Base-by-base conservation (phyloP, 2,113 vertebrate species). In the Nestor notabilis region DNA sequence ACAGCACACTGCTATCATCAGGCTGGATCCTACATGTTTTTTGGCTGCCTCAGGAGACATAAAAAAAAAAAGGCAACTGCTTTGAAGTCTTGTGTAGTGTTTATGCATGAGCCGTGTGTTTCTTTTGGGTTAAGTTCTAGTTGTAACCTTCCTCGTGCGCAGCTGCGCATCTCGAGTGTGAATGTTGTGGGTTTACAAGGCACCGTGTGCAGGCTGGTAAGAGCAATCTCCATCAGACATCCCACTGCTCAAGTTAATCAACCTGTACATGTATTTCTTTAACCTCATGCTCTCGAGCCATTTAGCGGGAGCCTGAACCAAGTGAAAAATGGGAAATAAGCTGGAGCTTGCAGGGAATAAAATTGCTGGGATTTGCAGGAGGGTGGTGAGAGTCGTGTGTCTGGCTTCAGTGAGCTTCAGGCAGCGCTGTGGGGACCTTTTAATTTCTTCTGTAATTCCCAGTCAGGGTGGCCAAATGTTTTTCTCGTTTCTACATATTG, bases 401-500 rank as follows among this genome's bases (percentile, higher is more conserved):
- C 28, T 15, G 14, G 23, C 52, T 89, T 76, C 8, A 3, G 41
- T 43, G 72, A 83, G 75, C 85, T 93, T 43, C 1, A 56, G 4
- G 44, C 56, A 58, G 25, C 18, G 27, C 53, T 81, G 49, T 79
- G 49, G 66, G 37, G 37, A 27, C n/a, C 90, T 72, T 74, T 87
- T 55, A 33, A 64, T 92, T 81, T 92, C 83, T 94, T 78, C 88
- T 87, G 83, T 72, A 71, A 11, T 70, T 94, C 86, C 90, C 82
- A 90, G 65, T 83, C 47, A 65, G 61, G 25, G 55, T 89, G 46
- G 49, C 33, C 35, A 89, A 72, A 60, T 76, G 7, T 43, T 96
- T 85, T 65, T 94, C 64, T 92, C 18, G 71, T 92, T 82, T 60
- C 86, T 82, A 53, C 27, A 18, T 84, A 37, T 50, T 64, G 53